Base-by-base conservation (phyloP, 2,888 invertebrate genomes). In the Apodemia duryi region DNA sequence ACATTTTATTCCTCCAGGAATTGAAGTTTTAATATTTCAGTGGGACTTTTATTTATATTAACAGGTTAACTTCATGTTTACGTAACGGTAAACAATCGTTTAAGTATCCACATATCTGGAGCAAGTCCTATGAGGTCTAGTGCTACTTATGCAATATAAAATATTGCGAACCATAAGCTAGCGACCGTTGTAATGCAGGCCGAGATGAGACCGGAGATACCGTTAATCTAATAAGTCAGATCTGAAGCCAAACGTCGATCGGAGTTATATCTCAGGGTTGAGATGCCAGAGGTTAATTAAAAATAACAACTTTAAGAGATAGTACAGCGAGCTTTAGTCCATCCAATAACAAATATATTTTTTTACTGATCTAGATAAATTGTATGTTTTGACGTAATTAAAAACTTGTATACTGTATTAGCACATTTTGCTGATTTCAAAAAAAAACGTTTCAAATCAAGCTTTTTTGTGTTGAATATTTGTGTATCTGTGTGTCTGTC, bases 201-300 rank as follows among this genome's bases (percentile, higher is more conserved):
- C 69, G 71, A 87, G 91, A 91, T 91, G 86, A 80, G 81, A 83
- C 85, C 81, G 75, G 75, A 85, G 91, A 89, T 91, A 89, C 79
- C 84, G 83, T 78, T 90, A 91, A 91, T 91, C 91, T 91, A 89
- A 88, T 90, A 91, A 91, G 86, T 88, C 83, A 91, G 85, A 91
- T 90, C 89, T 89, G 83, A 82, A 83, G 82, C 80, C 78, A 82
- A 84, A 84, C 85, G 85, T 89, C 87, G 84, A 80, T 84, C 78
- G 79, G 73, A 81, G 87, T 82, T 86, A 88, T 90, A 88, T 86
- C 88, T 90, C 86, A 85, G 82, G 78, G 82, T 84, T 82, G 84
- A 84, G 85, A 83, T 83, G 87, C 81, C 86, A 88, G 87, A 88
- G 91, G 91, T 91, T 91, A 91, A 91, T 91, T 91, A 91, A 91